Percentiles rank a stretch among this genome's conserved stretches.
These are phyloP conservation scores for Nyctalus aviator DNA, from an alignment of 2,797 vertebrate species.

Conservation along the genomic window DNA sequence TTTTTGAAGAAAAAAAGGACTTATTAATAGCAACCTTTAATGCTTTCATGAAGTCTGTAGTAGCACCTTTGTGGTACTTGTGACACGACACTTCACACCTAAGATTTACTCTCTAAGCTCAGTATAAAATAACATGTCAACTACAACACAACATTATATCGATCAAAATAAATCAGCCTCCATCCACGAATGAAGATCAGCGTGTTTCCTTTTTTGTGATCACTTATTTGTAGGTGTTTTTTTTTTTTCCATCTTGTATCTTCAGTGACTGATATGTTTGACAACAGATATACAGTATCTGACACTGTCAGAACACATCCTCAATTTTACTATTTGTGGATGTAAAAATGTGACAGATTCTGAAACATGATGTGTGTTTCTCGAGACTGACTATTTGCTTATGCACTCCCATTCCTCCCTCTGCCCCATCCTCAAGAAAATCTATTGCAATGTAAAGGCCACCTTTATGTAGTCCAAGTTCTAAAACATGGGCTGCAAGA, in stretches of 20 bases:
- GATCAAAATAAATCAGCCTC: slow-evolving; percentile 66
- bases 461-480: not conserved
- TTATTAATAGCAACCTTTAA: slow-evolving; percentile 34
- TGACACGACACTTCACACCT: slow-evolving; percentile 15
- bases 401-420: not conserved
- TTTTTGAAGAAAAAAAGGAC: slow-evolving; percentile 9
- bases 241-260: slow-evolving; percentile 56
- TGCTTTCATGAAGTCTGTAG: slow-evolving; percentile 8
- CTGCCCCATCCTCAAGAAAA: not conserved
- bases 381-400: slow-evolving; percentile 1
- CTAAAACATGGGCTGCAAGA: not conserved
- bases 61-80: not conserved
- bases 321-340: slow-evolving; percentile 68
- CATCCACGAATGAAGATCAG: slow-evolving; percentile 54
- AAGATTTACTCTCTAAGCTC: slow-evolving; percentile 25
- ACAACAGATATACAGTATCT: slow-evolving; percentile 77
- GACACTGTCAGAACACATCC: slow-evolving; percentile 60
- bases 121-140: slow-evolving; percentile 39
- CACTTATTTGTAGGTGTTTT: slow-evolving; percentile 72
- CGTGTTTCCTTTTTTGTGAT: slow-evolving; percentile 50
- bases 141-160: slow-evolving; percentile 37
- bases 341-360: slow-evolving; percentile 65
- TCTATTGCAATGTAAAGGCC: accelerated
- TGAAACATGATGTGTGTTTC: slow-evolving; percentile 34
- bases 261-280: slow-evolving; percentile 73